phyloP scores from a whole-genome alignment of 2,888 invertebrate species.

The Hermodice carunculata region DNA sequence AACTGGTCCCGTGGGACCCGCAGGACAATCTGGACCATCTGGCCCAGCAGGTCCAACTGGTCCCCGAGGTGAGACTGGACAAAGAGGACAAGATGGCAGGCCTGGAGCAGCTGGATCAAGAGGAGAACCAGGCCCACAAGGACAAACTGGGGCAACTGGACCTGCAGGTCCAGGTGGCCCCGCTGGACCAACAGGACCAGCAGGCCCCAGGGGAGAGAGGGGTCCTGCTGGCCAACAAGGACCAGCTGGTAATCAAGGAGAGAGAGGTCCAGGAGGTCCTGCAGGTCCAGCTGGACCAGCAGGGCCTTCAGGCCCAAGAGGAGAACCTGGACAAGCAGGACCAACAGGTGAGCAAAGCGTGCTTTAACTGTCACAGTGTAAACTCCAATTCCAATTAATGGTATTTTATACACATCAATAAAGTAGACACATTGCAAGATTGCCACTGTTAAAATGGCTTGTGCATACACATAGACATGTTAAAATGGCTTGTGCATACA shows the following conservation, averaged over 20 bases:
- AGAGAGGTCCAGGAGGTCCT: neutral
- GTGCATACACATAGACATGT: no score
- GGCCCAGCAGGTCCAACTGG: slow-evolving; percentile 20
- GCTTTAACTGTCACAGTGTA: neutral
- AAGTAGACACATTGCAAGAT: no score
- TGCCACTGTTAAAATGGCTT: no score
- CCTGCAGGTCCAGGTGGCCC: slow-evolving; percentile 10
- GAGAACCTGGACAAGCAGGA: slow-evolving; percentile 25
- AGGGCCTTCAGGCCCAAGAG: slow-evolving; percentile 35
- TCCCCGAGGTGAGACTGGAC: slow-evolving; percentile 19
- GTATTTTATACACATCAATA: neutral
- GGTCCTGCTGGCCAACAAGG: slow-evolving; percentile 61
- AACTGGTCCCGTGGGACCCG: neutral
- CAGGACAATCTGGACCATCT: neutral
- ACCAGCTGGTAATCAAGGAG: slow-evolving; percentile 62
- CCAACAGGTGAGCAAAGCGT: neutral
- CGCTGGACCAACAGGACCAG: neutral
- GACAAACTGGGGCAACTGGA: neutral
- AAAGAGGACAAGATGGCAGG: slow-evolving; percentile 9
- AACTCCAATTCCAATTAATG: neutral
- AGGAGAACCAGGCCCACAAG: slow-evolving; percentile 19
- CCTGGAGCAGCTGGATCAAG: slow-evolving; percentile 23
- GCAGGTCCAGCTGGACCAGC: slow-evolving; percentile 23
- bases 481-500: no score
- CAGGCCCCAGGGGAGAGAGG: slow-evolving; percentile 2